phyloP scores from a whole-genome alignment of 2,113 vertebrate genomes.

The Kryptolebias marmoratus region DNA sequence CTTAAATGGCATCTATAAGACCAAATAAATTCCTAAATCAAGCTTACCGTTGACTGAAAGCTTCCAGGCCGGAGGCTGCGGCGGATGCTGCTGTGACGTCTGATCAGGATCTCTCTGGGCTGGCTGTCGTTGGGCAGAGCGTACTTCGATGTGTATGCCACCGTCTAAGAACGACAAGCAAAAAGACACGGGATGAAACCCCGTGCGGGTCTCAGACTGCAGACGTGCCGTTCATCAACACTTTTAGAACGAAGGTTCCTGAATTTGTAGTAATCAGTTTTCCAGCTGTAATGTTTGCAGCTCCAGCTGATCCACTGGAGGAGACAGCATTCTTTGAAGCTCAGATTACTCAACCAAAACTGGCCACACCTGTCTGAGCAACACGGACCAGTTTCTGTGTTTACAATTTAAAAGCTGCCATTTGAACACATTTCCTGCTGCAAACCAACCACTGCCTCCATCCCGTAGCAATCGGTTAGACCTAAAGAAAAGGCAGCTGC shows the following conservation, averaged over 20 bases:
- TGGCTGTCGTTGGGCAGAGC: slow-evolving; percentile 87
- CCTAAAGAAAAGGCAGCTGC: slow-evolving; percentile 14
- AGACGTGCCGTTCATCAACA: neutral
- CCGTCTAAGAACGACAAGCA: slow-evolving; percentile 78
- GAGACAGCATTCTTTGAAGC: slow-evolving; percentile 19
- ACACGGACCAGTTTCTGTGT: neutral
- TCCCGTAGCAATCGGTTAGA: neutral
- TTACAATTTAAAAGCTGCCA: neutral
- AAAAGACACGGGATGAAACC: neutral
- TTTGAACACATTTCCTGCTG: neutral
- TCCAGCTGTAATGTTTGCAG: neutral
- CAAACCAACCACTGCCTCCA: neutral
- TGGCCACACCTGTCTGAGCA: slow-evolving; percentile 41
- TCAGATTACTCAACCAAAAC: slow-evolving; percentile 57
- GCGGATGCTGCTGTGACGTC: slow-evolving; percentile 88
- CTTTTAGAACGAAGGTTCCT: neutral
- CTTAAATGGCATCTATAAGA: no score
- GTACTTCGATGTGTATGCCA: slow-evolving; percentile 89
- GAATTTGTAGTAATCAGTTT: neutral
- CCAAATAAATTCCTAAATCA: neutral
- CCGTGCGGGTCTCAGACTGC: neutral
- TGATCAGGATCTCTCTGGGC: slow-evolving; percentile 92
- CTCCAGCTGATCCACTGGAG: neutral
- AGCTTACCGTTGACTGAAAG: slow-evolving; percentile 81
- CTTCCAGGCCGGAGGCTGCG: slow-evolving; percentile 87